phyloP scores from a whole-genome alignment of 2,888 invertebrate species.

The Toxonevra muliebris region DNA sequence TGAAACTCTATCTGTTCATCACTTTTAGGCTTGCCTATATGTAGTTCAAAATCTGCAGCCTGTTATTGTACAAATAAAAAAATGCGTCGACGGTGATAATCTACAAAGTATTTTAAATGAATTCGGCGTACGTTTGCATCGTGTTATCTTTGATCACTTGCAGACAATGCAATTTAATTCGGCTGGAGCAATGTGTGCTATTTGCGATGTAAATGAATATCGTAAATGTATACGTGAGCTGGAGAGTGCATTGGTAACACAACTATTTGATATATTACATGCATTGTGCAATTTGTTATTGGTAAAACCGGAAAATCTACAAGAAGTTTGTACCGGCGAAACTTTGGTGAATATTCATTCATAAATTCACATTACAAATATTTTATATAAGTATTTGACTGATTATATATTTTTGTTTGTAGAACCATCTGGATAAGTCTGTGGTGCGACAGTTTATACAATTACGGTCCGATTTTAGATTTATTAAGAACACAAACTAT shows the following conservation, averaged over 20 bases:
- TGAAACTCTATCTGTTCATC: not conserved
- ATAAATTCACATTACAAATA: not conserved
- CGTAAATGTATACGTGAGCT: slow-evolving; percentile 82
- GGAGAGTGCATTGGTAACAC: slow-evolving; percentile 79
- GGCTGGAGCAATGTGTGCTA: slow-evolving; percentile 95
- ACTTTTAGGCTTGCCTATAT: slow-evolving; percentile 77
- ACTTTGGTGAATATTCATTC: slow-evolving; percentile 76
- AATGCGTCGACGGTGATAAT: slow-evolving; percentile 92
- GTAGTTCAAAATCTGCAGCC: slow-evolving; percentile 85
- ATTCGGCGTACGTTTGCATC: slow-evolving; percentile 90
- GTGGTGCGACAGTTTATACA: slow-evolving; percentile 94
- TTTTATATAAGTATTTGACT: not conserved
- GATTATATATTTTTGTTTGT: slow-evolving; percentile 58
- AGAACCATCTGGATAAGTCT: slow-evolving; percentile 90
- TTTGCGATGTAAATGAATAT: slow-evolving; percentile 98
- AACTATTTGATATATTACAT: slow-evolving; percentile 94
- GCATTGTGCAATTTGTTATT: slow-evolving; percentile 94
- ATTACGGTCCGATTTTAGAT: slow-evolving; percentile 92
- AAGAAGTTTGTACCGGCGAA: slow-evolving; percentile 94
- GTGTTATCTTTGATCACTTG: slow-evolving; percentile 93
- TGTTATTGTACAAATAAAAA: slow-evolving; percentile 80
- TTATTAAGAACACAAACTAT: slow-evolving; percentile 75
- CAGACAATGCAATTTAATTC: slow-evolving; percentile 94
- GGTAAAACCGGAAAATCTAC: slow-evolving; percentile 95
- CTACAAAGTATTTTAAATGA: slow-evolving; percentile 86